Percentiles rank a stretch among this genome's conserved stretches.
Evolutionary conservation across 1,140 invertebrate species (phyloP).

Genomic region (Centruroides vittatus): DNA sequence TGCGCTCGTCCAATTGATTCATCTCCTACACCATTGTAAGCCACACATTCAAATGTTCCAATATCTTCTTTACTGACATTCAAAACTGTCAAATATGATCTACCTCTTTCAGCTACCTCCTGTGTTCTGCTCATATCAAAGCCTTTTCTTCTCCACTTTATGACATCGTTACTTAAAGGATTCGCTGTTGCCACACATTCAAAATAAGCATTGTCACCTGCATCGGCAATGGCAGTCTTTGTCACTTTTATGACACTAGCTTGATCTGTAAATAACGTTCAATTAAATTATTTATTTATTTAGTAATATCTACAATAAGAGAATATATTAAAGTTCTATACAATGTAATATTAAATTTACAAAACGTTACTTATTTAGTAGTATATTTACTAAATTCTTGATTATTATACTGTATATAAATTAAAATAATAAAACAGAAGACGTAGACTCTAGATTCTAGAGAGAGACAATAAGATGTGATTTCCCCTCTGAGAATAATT

Average conservation of each 20-base stretch:
- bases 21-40: constrained; percentile 79
- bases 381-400: too few species aligned
- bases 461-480: too few species aligned
- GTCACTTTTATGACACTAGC: constrained; percentile 63
- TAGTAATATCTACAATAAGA: too few species aligned
- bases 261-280: constrained; percentile 45
- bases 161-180: constrained; percentile 64
- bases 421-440: too few species aligned
- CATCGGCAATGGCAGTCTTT: constrained; percentile 54
- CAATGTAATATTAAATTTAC: too few species aligned
- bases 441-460: too few species aligned
- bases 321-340: too few species aligned
- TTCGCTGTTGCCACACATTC: constrained; percentile 78
- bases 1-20: constrained; percentile 40
- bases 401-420: too few species aligned
- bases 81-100: constrained; percentile 63
- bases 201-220: constrained; percentile 64
- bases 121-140: constrained; percentile 28
- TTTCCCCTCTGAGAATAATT: too few species aligned
- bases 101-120: constrained; percentile 34
- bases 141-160: constrained; percentile 57
- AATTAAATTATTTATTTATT: too few species aligned
- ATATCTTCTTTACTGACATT: constrained; percentile 65
- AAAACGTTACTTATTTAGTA: too few species aligned
- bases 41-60: constrained; percentile 75